A percentile compares a stretch with the other conserved stretches of the same genome.
phyloP scores from a whole-genome alignment of 2,113 vertebrate genomes.

The Panthera uncia region DNA sequence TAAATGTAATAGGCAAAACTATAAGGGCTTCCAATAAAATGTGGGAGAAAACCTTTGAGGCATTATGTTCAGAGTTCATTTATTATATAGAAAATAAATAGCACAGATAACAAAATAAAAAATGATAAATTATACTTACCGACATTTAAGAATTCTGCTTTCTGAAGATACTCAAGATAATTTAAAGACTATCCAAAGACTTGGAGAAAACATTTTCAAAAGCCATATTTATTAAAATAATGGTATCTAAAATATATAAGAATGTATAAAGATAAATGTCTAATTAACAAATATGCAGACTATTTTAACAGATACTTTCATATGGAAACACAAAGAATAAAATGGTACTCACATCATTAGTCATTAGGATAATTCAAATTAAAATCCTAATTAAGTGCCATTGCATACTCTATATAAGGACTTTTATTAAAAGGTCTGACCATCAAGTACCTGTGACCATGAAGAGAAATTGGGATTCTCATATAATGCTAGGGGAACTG shows the following conservation, averaged over 20 bases:
- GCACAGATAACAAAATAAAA: neutral
- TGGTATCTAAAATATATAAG: neutral
- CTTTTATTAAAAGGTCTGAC: neutral
- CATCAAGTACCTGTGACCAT: neutral
- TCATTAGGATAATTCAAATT: neutral
- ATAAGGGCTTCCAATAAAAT: neutral
- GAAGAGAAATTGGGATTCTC: too few species aligned
- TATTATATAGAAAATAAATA: neutral
- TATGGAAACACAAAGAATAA: neutral
- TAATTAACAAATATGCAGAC: neutral
- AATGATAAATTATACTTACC: neutral
- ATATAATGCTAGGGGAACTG: neutral
- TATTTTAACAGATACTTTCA: neutral
- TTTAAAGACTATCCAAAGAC: neutral
- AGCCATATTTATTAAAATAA: neutral
- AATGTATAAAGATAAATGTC: neutral
- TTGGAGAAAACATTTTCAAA: neutral
- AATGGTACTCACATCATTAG: neutral
- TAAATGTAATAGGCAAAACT: neutral
- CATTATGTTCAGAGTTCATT: neutral
- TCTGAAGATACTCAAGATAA: neutral
- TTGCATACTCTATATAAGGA: neutral
- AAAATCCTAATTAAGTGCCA: neutral
- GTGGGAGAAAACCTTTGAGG: neutral
- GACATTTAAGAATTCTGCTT: neutral